Evolutionary conservation across 2,797 vertebrate genomes (phyloP).

Genomic region (Hylomyscus alleni): DNA sequence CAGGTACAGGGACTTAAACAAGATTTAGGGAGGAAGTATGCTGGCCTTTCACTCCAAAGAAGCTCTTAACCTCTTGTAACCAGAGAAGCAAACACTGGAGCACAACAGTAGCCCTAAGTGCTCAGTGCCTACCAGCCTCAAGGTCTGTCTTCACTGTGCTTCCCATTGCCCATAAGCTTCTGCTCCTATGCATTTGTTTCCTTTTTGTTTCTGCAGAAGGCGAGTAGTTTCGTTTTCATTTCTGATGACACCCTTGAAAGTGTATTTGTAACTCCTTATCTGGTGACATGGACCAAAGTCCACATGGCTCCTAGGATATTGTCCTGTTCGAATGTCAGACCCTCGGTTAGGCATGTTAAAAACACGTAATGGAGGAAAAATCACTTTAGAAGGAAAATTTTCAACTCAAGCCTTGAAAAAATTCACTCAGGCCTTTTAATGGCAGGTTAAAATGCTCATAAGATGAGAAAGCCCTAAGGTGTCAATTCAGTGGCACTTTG

Average conservation of each 20-base stretch:
- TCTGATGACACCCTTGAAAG: slow-evolving; percentile 49
- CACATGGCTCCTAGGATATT: not conserved
- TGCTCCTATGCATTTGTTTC: slow-evolving; percentile 19
- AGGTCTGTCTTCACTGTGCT: not conserved
- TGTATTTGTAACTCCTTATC: not conserved
- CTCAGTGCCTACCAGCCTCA: not conserved
- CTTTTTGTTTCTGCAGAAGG: slow-evolving; percentile 60
- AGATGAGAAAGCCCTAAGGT: slow-evolving; percentile 49
- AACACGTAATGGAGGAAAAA: slow-evolving; percentile 12
- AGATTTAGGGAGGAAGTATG: slow-evolving; percentile 25
- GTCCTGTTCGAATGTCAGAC: slow-evolving; percentile 38
- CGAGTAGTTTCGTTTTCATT: slow-evolving; percentile 67
- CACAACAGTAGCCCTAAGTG: not conserved
- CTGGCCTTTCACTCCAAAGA: not conserved
- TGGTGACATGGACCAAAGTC: not conserved
- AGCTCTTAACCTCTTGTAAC: slow-evolving; percentile 8
- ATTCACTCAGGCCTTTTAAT: slow-evolving; percentile 68
- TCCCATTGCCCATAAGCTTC: not conserved
- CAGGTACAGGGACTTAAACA: not conserved
- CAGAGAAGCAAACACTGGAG: not conserved
- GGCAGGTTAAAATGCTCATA: slow-evolving; percentile 54
- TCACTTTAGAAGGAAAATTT: slow-evolving; percentile 38
- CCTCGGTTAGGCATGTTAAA: slow-evolving; percentile 46
- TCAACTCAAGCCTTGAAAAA: slow-evolving; percentile 53
- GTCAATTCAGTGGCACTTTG: slow-evolving; percentile 47